These are phyloP conservation scores for Lepetodrilus schrolli DNA, from an alignment of 2,888 invertebrate genomes.

Conservation along the genomic window DNA sequence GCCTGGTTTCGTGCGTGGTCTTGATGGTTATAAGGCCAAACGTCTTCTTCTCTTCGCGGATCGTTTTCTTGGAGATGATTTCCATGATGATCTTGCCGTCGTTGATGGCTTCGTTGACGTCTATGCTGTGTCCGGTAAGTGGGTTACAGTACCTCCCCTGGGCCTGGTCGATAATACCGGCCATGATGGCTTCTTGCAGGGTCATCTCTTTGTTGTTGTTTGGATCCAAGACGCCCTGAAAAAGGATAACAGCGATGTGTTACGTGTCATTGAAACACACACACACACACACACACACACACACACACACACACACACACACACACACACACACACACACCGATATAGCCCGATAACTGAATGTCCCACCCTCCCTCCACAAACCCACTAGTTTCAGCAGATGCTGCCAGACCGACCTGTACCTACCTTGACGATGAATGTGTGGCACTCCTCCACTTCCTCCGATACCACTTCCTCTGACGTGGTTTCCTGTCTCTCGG, in stretches of 20 bases:
- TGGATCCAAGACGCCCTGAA: slow-evolving; percentile 57
- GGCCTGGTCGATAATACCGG: slow-evolving; percentile 64
- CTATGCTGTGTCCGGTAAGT: slow-evolving; percentile 52
- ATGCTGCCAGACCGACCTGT: not conserved
- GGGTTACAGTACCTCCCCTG: slow-evolving; percentile 59
- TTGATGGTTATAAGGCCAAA: slow-evolving; percentile 73
- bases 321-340: not conserved
- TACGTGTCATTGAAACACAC: no score
- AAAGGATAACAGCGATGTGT: no score
- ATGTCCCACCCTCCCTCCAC: not conserved
- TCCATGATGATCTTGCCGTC: slow-evolving; percentile 67
- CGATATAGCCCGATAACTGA: not conserved
- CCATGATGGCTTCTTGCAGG: slow-evolving; percentile 65
- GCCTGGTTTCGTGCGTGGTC: slow-evolving; percentile 63
- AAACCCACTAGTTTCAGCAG: not conserved
- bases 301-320: not conserved
- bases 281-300: not conserved
- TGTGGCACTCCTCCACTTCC: slow-evolving; percentile 69
- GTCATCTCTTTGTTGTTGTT: slow-evolving; percentile 50
- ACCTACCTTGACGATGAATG: slow-evolving; percentile 57
- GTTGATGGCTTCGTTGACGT: slow-evolving; percentile 71
- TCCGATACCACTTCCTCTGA: slow-evolving; percentile 59
- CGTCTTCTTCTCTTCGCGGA: slow-evolving; percentile 70
- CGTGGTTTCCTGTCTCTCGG: slow-evolving; percentile 45
- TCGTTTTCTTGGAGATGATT: slow-evolving; percentile 61